Evolutionary conservation across 2,797 vertebrate species (phyloP).

Genomic region (Peromyscus eremicus): DNA sequence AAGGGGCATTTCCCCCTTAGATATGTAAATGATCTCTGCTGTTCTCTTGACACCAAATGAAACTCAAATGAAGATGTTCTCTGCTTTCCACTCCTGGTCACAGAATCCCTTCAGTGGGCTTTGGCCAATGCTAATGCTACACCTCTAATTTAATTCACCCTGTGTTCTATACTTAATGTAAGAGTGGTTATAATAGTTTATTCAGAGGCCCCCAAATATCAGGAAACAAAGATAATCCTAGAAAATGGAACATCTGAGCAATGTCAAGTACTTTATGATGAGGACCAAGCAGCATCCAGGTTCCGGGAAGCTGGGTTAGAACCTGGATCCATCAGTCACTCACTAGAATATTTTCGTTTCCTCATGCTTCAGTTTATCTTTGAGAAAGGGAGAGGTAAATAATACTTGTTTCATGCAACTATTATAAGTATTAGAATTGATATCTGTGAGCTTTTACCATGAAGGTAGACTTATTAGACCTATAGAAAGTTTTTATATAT

Average conservation of each 20-base stretch:
- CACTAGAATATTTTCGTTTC: background rate
- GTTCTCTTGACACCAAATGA: background rate
- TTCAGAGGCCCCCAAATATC: background rate
- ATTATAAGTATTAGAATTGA: background rate
- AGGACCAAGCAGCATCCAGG: background rate
- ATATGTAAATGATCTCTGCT: background rate
- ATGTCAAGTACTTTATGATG: background rate
- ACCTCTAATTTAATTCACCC: background rate
- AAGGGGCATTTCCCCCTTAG: background rate
- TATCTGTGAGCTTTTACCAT: background rate
- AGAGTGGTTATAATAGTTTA: background rate
- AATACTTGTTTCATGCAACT: background rate
- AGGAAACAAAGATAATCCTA: constrained; percentile 13
- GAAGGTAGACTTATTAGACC: no score
- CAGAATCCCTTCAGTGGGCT: background rate
- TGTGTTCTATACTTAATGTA: background rate
- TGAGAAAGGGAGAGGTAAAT: background rate
- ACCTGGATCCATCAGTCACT: background rate
- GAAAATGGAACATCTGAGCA: background rate
- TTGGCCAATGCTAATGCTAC: background rate
- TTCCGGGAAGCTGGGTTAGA: background rate
- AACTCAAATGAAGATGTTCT: background rate
- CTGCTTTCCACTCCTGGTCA: background rate
- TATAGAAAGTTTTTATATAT: no score
- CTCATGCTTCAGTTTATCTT: background rate